Conservation (phyloP, 2,797 vertebrate species). For the Phalloptychus januarius region DNA sequence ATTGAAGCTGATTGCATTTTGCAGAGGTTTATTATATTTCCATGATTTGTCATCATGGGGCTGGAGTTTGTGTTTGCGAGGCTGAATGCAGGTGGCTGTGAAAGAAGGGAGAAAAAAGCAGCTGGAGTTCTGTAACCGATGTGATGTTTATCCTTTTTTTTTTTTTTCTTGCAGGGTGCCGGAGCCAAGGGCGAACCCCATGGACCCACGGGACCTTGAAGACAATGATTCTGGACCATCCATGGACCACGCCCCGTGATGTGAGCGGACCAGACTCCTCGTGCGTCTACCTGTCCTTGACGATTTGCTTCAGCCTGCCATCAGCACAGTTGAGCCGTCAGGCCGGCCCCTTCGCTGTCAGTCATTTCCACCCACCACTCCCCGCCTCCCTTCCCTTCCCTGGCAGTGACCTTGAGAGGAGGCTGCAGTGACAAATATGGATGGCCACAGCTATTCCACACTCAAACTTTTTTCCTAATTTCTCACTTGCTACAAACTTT, state of each 20-base stretch:
- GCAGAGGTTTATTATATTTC: conserved; percentile 63
- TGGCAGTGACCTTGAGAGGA: conserved; percentile 63
- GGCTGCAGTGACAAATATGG: conserved; percentile 60
- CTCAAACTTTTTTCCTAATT: conserved; percentile 52
- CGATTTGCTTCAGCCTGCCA: conserved; percentile 38
- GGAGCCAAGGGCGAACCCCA: conserved; percentile 71
- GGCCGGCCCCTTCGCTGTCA: conserved; percentile 41
- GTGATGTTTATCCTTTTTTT: background rate
- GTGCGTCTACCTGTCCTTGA: conserved; percentile 42
- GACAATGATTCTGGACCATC: conserved; percentile 67
- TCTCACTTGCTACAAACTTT: conserved; percentile 56
- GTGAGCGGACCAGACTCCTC: conserved; percentile 13
- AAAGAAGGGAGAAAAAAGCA: background rate
- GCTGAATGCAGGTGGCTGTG: conserved; percentile 19
- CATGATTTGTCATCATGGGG: conserved; percentile 29
- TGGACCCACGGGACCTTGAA: conserved; percentile 62
- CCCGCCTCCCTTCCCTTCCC: background rate
- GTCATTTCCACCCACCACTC: conserved; percentile 17
- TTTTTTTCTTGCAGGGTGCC: conserved; percentile 63
- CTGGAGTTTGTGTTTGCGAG: conserved; percentile 12
- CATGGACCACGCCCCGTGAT: conserved; percentile 78
- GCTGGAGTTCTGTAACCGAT: background rate
- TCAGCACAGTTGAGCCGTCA: conserved; percentile 43
- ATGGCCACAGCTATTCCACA: conserved; percentile 53
- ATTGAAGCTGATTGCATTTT: conserved; percentile 74